These are phyloP conservation scores for Lutra lutra DNA, from an alignment of 2,797 vertebrate genomes.

Conservation along the genomic window DNA sequence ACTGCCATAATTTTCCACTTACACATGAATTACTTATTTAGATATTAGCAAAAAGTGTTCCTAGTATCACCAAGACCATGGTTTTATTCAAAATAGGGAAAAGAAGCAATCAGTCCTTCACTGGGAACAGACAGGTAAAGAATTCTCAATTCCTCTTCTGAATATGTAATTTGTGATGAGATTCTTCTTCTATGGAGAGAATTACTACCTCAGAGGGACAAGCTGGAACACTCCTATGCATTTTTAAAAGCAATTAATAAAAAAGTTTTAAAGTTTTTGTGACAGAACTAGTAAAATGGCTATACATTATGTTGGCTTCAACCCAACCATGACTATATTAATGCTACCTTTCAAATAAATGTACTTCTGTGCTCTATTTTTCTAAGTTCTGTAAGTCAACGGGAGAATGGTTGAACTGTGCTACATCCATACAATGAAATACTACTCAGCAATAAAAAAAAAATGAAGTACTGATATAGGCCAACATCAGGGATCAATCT, in stretches of 20 bases:
- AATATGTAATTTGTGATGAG: not conserved
- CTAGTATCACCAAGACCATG: not conserved
- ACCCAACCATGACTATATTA: not conserved
- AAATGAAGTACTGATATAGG: not conserved
- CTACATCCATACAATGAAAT: constrained; percentile 17
- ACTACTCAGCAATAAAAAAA: constrained; percentile 17
- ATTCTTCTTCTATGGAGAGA: not conserved
- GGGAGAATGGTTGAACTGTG: constrained; percentile 7
- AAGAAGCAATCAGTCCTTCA: not conserved
- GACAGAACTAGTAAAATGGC: not conserved
- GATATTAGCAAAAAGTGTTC: not conserved
- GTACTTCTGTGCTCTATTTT: not conserved
- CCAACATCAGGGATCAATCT: not conserved
- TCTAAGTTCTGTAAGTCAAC: not conserved
- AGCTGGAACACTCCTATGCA: not conserved
- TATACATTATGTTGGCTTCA: not conserved
- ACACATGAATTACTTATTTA: not conserved
- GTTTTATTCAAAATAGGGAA: not conserved
- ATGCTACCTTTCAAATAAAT: constrained; percentile 23
- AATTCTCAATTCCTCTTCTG: not conserved
- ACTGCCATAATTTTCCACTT: not conserved
- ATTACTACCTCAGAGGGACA: constrained; percentile 31
- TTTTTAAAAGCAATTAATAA: not conserved
- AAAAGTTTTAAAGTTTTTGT: not conserved
- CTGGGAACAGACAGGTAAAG: not conserved